Conservation (phyloP, 2,113 vertebrate species). For the Anolis carolinensis region DNA sequence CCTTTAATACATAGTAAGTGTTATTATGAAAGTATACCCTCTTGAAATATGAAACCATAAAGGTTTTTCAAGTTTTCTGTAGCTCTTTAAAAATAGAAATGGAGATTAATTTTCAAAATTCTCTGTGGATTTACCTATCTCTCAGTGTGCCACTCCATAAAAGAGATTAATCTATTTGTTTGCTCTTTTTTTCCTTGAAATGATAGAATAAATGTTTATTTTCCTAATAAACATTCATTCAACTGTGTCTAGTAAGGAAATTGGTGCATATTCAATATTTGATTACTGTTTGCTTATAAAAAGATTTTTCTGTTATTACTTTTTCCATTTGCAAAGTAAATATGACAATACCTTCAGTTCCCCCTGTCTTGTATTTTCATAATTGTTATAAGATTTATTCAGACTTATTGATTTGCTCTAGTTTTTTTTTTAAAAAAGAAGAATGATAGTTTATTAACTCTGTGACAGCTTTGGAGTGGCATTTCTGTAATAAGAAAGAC, state of each 20-base stretch:
- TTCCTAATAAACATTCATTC: conserved; percentile 35
- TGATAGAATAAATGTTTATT: conserved; percentile 36
- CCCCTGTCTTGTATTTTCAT: conserved; percentile 1
- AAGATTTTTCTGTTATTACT: conserved; percentile 19
- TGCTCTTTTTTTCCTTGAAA: conserved; percentile 19
- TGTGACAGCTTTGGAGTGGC: neutral
- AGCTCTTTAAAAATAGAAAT: neutral
- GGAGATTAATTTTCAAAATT: conserved; percentile 8
- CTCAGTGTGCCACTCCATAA: conserved; percentile 1
- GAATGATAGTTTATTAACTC: neutral
- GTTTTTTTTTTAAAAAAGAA: neutral
- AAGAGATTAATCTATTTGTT: conserved; percentile 16
- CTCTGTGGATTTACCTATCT: conserved; percentile 3
- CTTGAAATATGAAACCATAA: neutral
- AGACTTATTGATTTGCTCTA: conserved; percentile 1
- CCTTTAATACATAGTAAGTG: neutral
- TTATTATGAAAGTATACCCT: neutral
- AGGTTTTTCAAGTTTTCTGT: neutral
- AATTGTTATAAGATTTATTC: conserved; percentile 19
- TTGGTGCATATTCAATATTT: conserved; percentile 29
- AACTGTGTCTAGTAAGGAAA: conserved; percentile 26
- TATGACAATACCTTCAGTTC: conserved; percentile 11
- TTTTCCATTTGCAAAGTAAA: conserved; percentile 33
- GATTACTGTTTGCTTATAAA: conserved; percentile 26
- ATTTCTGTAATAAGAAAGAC: neutral